Base-by-base conservation (phyloP, 1,140 invertebrate species). In the Tyrophagus putrescentiae region DNA sequence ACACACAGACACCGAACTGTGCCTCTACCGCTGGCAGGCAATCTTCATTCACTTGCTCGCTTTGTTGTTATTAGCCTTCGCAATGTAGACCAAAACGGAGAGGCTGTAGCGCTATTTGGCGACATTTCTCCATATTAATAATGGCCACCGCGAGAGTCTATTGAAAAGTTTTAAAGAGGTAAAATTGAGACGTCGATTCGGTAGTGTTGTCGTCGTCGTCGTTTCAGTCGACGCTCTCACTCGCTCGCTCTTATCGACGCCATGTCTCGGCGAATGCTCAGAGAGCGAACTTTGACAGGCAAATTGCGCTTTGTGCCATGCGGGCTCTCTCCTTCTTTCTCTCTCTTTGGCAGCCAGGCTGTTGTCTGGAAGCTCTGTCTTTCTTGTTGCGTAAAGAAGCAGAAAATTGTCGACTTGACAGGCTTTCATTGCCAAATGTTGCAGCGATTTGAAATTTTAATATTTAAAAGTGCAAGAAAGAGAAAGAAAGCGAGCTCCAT, bases 401-500 rank as follows among this genome's bases (percentile, higher is more conserved):
- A 54, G 52, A 54, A 54, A 54, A 54, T 54, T 54, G 52, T 54
- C 52, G 52, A 54, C 13, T 54, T 54, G 52, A 54, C 52, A 54
- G 25, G 52, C 52, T 54, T 54, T 54, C 52, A 54, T 54, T 54
- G 52, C 52, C 52, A 54, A 54, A 54, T 54, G 52, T 54, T 54
- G 52, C 52, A 54, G n/a, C 25, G 9, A 13, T 54, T 54, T 54
- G n/a, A n/a, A n/a, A n/a, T n/a, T n/a, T n/a, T n/a, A n/a, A n/a
- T n/a, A n/a, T n/a, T n/a, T n/a, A n/a, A n/a, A n/a, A n/a, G n/a
- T n/a, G n/a, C n/a, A n/a, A n/a, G n/a, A n/a, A n/a, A n/a, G n/a
- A n/a, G n/a, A n/a, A n/a, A n/a, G n/a, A n/a, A n/a, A n/a, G n/a
- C n/a, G n/a, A n/a, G n/a, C n/a, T n/a, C n/a, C n/a, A n/a, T n/a